Percentiles rank a stretch among this genome's conserved stretches.
phyloP scores from a whole-genome alignment of 1,140 invertebrate genomes.

The Aphidius ervi region DNA sequence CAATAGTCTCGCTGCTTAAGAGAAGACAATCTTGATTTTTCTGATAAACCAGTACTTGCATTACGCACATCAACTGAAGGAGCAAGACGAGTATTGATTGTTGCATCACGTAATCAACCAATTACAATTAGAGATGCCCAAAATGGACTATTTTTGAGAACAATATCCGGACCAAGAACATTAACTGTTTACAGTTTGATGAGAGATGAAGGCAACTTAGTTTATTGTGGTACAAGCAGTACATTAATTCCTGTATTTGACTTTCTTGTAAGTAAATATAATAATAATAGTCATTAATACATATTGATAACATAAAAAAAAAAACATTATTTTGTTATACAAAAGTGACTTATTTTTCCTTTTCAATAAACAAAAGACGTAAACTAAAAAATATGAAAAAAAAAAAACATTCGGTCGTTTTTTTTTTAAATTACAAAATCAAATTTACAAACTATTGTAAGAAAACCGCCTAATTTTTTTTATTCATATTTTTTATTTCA shows the following conservation, averaged over 20 bases:
- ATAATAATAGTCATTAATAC: too few relatives aligned
- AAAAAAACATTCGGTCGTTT: too few relatives aligned
- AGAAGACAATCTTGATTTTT: constrained; percentile 56
- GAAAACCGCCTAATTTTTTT: too few relatives aligned
- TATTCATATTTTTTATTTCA: too few relatives aligned
- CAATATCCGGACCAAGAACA: constrained; percentile 56
- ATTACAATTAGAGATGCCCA: constrained; percentile 64
- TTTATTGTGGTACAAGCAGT: constrained; percentile 66
- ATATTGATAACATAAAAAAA: too few relatives aligned
- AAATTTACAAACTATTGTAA: too few relatives aligned
- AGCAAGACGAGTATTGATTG: constrained; percentile 61
- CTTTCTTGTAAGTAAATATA: constrained; percentile 56
- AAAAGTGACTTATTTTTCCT: too few relatives aligned
- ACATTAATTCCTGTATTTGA: constrained; percentile 64
- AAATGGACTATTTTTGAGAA: constrained; percentile 61
- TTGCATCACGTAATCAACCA: constrained; percentile 62
- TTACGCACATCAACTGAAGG: constrained; percentile 66
- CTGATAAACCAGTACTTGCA: constrained; percentile 61
- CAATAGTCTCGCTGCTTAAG: constrained; percentile 54
- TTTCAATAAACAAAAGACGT: too few relatives aligned
- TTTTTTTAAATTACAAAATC: too few relatives aligned
- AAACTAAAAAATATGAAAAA: too few relatives aligned
- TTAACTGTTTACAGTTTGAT: constrained; percentile 66
- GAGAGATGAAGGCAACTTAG: constrained; percentile 55
- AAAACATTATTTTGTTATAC: too few relatives aligned